A percentile compares a stretch with the other conserved stretches of the same genome.
Evolutionary conservation across 2,888 invertebrate species (phyloP).

Genomic region (Agriotes lineatus): DNA sequence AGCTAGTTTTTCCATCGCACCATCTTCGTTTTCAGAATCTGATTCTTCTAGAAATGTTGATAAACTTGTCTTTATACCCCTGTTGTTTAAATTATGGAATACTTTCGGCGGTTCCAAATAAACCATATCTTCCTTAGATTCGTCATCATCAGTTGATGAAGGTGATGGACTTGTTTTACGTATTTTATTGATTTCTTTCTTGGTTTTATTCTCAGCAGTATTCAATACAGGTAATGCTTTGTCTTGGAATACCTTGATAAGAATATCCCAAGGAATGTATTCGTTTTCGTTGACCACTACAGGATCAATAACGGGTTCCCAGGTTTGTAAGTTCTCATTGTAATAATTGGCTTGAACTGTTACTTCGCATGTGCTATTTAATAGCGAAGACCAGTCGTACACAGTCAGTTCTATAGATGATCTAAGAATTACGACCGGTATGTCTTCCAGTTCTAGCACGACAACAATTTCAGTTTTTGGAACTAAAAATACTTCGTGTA

Average conservation of each 20-base stretch:
- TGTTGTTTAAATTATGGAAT: slow-evolving; percentile 56
- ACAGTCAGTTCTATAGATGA: slow-evolving; percentile 72
- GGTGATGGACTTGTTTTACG: slow-evolving; percentile 55
- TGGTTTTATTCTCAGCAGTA: slow-evolving; percentile 52
- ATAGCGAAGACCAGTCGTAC: slow-evolving; percentile 75
- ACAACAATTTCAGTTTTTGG: slow-evolving; percentile 72
- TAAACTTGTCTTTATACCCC: slow-evolving; percentile 67
- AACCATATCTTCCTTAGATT: slow-evolving; percentile 65
- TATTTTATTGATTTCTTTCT: slow-evolving; percentile 47
- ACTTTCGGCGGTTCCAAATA: slow-evolving; percentile 62
- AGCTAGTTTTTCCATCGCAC: slow-evolving; percentile 77
- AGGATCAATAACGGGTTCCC: slow-evolving; percentile 90
- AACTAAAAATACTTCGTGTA: slow-evolving; percentile 58
- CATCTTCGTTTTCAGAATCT: slow-evolving; percentile 81
- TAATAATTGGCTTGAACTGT: slow-evolving; percentile 67
- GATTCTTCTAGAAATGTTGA: slow-evolving; percentile 73
- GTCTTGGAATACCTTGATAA: slow-evolving; percentile 74
- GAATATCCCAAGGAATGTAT: slow-evolving; percentile 80
- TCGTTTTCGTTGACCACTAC: slow-evolving; percentile 75
- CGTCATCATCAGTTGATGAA: slow-evolving; percentile 61
- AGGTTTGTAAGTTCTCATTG: slow-evolving; percentile 67
- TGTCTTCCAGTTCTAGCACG: slow-evolving; percentile 75
- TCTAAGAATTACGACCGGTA: slow-evolving; percentile 70
- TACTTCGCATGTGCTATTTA: slow-evolving; percentile 63
- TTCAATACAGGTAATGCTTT: slow-evolving; percentile 61